These are phyloP conservation scores for Hepsetus odoe DNA, from an alignment of 2,113 vertebrate species.

Conservation along the genomic window DNA sequence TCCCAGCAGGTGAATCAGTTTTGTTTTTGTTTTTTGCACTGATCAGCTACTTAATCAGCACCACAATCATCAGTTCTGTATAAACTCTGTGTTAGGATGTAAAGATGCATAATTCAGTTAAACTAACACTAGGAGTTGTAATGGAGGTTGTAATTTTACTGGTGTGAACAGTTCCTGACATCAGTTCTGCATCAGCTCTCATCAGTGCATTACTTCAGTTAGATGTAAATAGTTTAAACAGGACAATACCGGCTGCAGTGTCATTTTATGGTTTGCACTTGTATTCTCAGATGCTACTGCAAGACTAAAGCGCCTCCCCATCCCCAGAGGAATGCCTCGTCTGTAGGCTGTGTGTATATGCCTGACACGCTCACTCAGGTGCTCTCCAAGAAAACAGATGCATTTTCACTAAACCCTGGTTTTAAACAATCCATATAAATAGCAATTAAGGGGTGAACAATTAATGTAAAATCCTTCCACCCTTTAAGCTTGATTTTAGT, in stretches of 20 bases:
- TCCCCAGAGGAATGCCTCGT: slow-evolving; percentile 42
- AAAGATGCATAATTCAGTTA: not conserved
- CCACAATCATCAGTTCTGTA: slow-evolving; percentile 6
- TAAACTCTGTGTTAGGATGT: not conserved
- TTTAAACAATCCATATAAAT: not conserved
- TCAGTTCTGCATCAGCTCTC: slow-evolving; percentile 7
- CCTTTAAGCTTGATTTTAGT: not conserved
- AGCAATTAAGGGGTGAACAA: not conserved
- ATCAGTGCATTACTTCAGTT: slow-evolving; percentile 5
- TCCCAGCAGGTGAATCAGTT: slow-evolving; percentile 1
- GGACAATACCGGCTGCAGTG: not conserved
- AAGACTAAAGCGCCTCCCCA: slow-evolving; percentile 24
- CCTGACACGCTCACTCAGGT: slow-evolving; percentile 48
- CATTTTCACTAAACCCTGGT: slow-evolving; percentile 13
- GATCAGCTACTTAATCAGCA: not conserved
- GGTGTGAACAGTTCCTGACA: too few relatives aligned
- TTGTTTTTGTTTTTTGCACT: not conserved
- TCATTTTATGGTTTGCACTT: slow-evolving; percentile 11
- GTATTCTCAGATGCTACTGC: slow-evolving; percentile 41
- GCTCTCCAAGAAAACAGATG: slow-evolving; percentile 29
- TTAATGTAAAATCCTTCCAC: slow-evolving; percentile 7
- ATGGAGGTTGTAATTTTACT: too few relatives aligned
- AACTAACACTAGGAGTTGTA: not conserved
- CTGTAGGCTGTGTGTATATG: slow-evolving; percentile 46
- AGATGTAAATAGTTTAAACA: not conserved